These are phyloP conservation scores for Pediacus dermestoides DNA, from an alignment of 2,888 invertebrate species.

Conservation along the genomic window DNA sequence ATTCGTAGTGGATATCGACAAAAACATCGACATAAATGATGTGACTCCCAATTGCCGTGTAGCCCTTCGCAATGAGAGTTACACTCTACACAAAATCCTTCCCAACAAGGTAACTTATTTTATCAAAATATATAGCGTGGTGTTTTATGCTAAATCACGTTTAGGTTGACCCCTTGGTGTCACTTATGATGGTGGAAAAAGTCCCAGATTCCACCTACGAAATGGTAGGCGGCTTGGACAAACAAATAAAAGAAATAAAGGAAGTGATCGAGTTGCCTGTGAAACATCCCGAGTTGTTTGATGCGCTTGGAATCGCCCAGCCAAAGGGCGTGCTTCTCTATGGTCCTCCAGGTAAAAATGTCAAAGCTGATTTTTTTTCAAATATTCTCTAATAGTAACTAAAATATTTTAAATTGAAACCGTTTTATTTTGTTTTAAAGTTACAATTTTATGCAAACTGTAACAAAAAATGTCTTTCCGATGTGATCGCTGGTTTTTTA, in stretches of 20 bases:
- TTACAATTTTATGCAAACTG: no score
- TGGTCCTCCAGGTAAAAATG: slow-evolving; percentile 86
- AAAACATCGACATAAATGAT: slow-evolving; percentile 97
- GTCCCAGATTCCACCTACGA: slow-evolving; percentile 99
- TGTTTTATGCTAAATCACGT: slow-evolving; percentile 7
- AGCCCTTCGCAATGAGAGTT: slow-evolving; percentile 96
- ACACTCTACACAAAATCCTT: slow-evolving; percentile 96
- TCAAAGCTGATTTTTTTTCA: no score
- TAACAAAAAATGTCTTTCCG: no score
- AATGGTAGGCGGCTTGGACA: slow-evolving; percentile 99
- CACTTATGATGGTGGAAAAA: slow-evolving; percentile 99
- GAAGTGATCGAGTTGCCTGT: slow-evolving; percentile 99
- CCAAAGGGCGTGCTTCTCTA: slow-evolving; percentile 97
- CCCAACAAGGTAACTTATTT: slow-evolving; percentile 79
- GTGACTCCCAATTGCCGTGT: slow-evolving; percentile 97
- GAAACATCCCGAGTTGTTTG: slow-evolving; percentile 99
- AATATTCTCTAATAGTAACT: no score
- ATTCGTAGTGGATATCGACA: slow-evolving; percentile 98
- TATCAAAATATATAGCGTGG: slow-evolving; percentile 2
- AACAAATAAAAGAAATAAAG: slow-evolving; percentile 99
- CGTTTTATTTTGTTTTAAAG: no score
- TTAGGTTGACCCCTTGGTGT: slow-evolving; percentile 93
- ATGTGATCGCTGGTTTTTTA: no score
- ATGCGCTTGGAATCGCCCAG: slow-evolving; percentile 92
- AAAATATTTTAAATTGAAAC: no score